Evolutionary conservation across 2,888 invertebrate species (phyloP).

Genomic region (Bibio marci): DNA sequence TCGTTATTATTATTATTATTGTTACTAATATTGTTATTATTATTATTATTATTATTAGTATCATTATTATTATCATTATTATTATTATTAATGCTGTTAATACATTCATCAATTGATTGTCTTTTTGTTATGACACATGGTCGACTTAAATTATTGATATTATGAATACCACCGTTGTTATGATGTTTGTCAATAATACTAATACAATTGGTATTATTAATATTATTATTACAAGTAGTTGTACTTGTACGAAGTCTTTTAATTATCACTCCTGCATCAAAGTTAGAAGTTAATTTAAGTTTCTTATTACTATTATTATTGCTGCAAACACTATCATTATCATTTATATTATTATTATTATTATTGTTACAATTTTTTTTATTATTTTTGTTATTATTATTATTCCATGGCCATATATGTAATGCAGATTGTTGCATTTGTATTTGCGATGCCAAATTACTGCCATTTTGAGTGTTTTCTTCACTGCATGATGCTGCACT

Average conservation of each 20-base stretch:
- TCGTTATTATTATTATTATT: too few species aligned
- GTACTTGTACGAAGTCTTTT: not conserved
- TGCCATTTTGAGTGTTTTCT: slow-evolving; percentile 28
- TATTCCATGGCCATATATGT: slow-evolving; percentile 9
- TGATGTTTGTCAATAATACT: slow-evolving; percentile 5
- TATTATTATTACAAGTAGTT: not conserved
- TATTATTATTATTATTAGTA: too few species aligned
- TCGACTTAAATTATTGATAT: not conserved
- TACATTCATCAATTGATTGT: too few species aligned
- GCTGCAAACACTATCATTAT: not conserved
- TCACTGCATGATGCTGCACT: slow-evolving; percentile 43
- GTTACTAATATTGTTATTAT: too few species aligned
- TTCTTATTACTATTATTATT: not conserved
- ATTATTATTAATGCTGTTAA: too few species aligned
- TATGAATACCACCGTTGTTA: slow-evolving; percentile 5
- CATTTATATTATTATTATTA: slow-evolving; percentile 8
- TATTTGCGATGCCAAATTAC: slow-evolving; percentile 8
- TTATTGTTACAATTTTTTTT: slow-evolving; percentile 6
- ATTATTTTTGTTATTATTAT: slow-evolving; percentile 10
- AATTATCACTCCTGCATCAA: not conserved
- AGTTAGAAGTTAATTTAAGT: slow-evolving; percentile 1
- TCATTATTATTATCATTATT: too few species aligned
- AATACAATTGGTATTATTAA: not conserved
- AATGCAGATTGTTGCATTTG: slow-evolving; percentile 10
- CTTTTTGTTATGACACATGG: too few species aligned